These are phyloP conservation scores for Yponomeuta sedellus DNA, from an alignment of 2,888 invertebrate species.

Conservation along the genomic window DNA sequence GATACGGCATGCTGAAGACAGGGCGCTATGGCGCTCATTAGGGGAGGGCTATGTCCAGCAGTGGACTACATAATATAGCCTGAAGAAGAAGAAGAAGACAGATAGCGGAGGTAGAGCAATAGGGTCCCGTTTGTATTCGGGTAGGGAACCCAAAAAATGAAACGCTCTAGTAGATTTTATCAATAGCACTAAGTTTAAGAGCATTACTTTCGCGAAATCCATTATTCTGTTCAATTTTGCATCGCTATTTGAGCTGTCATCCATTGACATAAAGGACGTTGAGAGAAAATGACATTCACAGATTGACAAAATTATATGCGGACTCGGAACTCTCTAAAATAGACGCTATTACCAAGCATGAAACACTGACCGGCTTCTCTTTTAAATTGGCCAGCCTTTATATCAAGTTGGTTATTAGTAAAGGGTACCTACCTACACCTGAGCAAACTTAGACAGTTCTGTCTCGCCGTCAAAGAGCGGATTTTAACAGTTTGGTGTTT, in stretches of 20 bases:
- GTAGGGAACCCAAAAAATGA: neutral
- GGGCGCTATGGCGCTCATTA: too few species aligned
- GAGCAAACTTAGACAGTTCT: constrained; percentile 54
- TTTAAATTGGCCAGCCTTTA: constrained; percentile 4
- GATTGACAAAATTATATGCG: neutral
- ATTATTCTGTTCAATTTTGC: constrained; percentile 18
- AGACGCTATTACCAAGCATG: neutral
- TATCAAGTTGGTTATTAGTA: constrained; percentile 29
- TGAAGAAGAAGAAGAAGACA: too few species aligned
- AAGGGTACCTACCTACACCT: constrained; percentile 36
- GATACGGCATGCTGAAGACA: too few species aligned
- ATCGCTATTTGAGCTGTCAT: constrained; percentile 24
- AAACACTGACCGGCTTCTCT: neutral
- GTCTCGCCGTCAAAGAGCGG: constrained; percentile 55
- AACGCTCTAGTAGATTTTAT: neutral
- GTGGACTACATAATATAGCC: too few species aligned
- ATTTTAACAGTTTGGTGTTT: constrained; percentile 71
- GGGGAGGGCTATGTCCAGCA: too few species aligned
- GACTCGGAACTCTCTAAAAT: neutral
- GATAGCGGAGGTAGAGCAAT: too few species aligned
- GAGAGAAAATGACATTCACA: constrained; percentile 21
- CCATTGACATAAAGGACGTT: constrained; percentile 22
- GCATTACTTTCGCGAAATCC: constrained; percentile 1
- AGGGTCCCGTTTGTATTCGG: neutral
- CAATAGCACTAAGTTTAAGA: neutral